phyloP scores from a whole-genome alignment of 2,888 invertebrate genomes.

The Lutraria lutraria region DNA sequence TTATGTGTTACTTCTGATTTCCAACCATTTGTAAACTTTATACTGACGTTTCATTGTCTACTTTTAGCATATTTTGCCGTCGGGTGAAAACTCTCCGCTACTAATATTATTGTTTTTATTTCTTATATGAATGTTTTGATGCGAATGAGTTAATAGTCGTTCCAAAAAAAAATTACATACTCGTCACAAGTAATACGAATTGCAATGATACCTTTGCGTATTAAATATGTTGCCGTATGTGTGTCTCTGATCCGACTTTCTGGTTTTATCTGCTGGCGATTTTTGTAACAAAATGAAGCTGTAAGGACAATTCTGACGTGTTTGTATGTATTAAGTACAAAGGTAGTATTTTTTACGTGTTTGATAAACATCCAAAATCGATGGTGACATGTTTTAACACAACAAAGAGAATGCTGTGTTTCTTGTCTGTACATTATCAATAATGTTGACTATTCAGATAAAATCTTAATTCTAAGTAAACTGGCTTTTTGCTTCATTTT shows the following conservation, averaged over 20 bases:
- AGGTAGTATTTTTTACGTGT: too few species aligned
- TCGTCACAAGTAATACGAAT: neutral
- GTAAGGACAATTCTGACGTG: too few species aligned
- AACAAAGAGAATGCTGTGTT: too few species aligned
- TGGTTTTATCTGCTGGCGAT: neutral
- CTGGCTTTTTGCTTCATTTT: too few species aligned
- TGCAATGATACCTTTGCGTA: neutral
- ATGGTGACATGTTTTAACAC: too few species aligned
- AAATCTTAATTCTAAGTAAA: too few species aligned
- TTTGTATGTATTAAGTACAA: too few species aligned
- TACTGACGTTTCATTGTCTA: neutral
- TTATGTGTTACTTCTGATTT: conserved; percentile 29
- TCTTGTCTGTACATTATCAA: too few species aligned
- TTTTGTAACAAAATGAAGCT: too few species aligned
- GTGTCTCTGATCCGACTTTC: neutral
- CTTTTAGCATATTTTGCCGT: neutral
- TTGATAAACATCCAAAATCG: too few species aligned
- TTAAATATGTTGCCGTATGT: neutral
- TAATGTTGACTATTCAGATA: too few species aligned
- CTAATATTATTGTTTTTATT: neutral
- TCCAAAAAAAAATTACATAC: neutral
- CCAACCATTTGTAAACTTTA: conserved; percentile 17
- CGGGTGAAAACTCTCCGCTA: neutral
- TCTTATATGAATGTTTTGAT: neutral
- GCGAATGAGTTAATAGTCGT: too few species aligned